Evolutionary conservation across 1,140 invertebrate species (phyloP).

Genomic region (Trissolcus basalis): DNA sequence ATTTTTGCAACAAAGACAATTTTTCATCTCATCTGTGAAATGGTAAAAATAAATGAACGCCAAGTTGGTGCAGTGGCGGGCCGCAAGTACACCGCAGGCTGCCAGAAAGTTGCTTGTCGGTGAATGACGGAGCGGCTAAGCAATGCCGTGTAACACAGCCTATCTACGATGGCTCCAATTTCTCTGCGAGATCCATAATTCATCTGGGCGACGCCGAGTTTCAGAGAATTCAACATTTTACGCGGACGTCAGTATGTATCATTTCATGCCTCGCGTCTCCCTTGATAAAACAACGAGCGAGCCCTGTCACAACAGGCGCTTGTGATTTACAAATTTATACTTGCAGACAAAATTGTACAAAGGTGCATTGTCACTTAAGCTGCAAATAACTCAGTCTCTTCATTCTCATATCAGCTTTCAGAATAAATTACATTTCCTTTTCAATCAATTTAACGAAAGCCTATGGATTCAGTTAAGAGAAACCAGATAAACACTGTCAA

Average conservation of each 20-base stretch:
- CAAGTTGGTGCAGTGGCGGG: constrained; percentile 23
- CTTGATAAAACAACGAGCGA: not conserved
- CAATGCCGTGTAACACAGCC: constrained; percentile 50
- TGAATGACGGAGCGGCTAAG: constrained; percentile 64
- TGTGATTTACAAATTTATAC: too few relatives aligned
- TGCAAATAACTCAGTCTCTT: too few relatives aligned
- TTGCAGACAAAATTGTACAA: too few relatives aligned
- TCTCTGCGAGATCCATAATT: constrained; percentile 50
- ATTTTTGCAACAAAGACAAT: too few relatives aligned
- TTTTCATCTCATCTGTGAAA: constrained; percentile 18
- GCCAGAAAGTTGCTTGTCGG: constrained; percentile 54
- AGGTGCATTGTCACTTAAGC: too few relatives aligned
- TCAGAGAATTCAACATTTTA: constrained; percentile 33
- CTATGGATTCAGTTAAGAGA: too few relatives aligned
- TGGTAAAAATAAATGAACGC: not conserved
- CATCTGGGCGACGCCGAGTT: constrained; percentile 34
- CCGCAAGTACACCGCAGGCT: constrained; percentile 56
- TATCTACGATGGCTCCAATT: constrained; percentile 54
- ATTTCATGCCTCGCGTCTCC: not conserved
- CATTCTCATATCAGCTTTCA: too few relatives aligned
- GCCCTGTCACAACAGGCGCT: too few relatives aligned
- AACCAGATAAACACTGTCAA: too few relatives aligned
- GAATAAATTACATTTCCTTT: too few relatives aligned
- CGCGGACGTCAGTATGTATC: constrained; percentile 28
- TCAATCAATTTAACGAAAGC: too few relatives aligned